A percentile compares a stretch with the other conserved stretches of the same genome.
Conservation (phyloP, 2,888 invertebrate species). For the Drosophila colorata region DNA sequence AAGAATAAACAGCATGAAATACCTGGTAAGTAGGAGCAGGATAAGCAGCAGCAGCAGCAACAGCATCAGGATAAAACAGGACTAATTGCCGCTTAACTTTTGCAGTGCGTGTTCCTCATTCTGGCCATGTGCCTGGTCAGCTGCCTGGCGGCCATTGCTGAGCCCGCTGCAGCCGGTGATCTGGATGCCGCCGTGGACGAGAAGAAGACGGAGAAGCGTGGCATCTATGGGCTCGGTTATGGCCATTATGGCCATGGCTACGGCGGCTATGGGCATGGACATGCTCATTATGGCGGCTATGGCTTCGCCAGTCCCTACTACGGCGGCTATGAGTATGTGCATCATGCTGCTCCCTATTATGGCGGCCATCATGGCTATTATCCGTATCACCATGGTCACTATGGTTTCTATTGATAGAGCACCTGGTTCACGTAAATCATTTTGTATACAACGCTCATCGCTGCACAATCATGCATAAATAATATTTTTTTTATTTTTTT, state of each 20-base stretch:
- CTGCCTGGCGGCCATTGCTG: slow-evolving; percentile 62
- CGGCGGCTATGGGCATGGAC: slow-evolving; percentile 61
- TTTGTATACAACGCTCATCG: slow-evolving; percentile 33
- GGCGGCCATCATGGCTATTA: slow-evolving; percentile 70
- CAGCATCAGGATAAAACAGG: slow-evolving; percentile 7
- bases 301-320: slow-evolving; percentile 63
- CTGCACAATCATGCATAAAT: slow-evolving; percentile 31
- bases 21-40: slow-evolving; percentile 57
- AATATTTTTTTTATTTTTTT: slow-evolving; percentile 22
- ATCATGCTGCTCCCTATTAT: slow-evolving; percentile 63
- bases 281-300: slow-evolving; percentile 53
- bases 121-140: slow-evolving; percentile 52
- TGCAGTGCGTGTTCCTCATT: slow-evolving; percentile 55
- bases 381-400: slow-evolving; percentile 74
- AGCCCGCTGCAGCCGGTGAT: slow-evolving; percentile 50
- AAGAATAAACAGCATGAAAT: slow-evolving; percentile 55
- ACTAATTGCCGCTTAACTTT: slow-evolving; percentile 2
- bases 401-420: slow-evolving; percentile 58
- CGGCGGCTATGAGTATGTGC: slow-evolving; percentile 66
- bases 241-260: slow-evolving; percentile 63
- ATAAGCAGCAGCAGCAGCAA: slow-evolving; percentile 1
- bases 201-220: slow-evolving; percentile 75
- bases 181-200: slow-evolving; percentile 48
- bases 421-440: slow-evolving; percentile 28
- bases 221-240: slow-evolving; percentile 73